These are phyloP conservation scores for Colletes latitarsis DNA, from an alignment of 1,140 invertebrate genomes.

Conservation along the genomic window DNA sequence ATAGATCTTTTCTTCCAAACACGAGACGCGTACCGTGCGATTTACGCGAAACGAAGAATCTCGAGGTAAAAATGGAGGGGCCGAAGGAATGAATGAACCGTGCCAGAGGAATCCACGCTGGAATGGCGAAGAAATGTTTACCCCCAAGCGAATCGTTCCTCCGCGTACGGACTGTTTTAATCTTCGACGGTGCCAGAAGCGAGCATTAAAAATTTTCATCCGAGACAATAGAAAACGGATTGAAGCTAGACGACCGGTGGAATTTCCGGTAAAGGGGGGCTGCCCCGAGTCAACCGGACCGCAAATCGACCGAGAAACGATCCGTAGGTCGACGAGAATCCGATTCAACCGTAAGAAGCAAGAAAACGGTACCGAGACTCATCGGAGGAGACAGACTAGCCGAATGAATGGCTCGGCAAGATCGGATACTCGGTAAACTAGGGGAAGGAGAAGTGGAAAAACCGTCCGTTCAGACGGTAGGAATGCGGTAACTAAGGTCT, in stretches of 20 bases:
- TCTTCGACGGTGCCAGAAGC: background rate
- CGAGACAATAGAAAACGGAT: background rate
- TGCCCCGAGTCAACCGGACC: background rate
- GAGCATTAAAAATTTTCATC: background rate
- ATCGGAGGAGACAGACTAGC: slow-evolving; percentile 32
- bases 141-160: background rate
- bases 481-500: slow-evolving; percentile 30
- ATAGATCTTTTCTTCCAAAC: background rate
- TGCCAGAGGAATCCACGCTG: background rate
- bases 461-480: slow-evolving; percentile 17
- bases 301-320: background rate
- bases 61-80: background rate
- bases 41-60: background rate
- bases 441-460: slow-evolving; percentile 62
- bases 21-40: background rate
- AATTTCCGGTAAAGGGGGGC: background rate
- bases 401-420: slow-evolving; percentile 72
- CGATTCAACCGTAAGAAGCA: slow-evolving; percentile 24
- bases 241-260: background rate
- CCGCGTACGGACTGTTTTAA: background rate
- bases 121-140: background rate
- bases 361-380: slow-evolving; percentile 48
- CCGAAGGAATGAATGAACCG: background rate
- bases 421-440: slow-evolving; percentile 60
- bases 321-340: background rate